phyloP scores from a whole-genome alignment of 2,113 vertebrate genomes.

The Natator depressus region DNA sequence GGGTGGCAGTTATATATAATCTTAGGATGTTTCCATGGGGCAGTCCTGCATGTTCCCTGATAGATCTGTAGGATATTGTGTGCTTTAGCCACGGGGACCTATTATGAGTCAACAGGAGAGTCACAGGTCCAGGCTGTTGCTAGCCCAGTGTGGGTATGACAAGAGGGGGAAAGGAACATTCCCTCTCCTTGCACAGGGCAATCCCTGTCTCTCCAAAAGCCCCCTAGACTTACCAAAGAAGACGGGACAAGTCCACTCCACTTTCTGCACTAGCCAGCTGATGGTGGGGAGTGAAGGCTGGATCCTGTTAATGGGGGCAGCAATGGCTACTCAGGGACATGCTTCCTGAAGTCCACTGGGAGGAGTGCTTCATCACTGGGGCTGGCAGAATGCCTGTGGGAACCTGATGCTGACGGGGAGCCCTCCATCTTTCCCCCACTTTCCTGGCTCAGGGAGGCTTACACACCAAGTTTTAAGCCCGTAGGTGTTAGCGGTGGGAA shows the following conservation, averaged over 20 bases:
- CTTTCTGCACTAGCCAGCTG: background rate
- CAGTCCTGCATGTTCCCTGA: background rate
- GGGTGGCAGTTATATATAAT: background rate
- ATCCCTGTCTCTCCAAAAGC: background rate
- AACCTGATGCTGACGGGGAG: background rate
- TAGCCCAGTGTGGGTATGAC: background rate
- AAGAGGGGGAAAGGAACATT: fast-evolving
- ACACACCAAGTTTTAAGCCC: background rate
- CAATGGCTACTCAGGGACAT: background rate
- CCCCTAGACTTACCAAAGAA: background rate
- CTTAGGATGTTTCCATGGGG: background rate
- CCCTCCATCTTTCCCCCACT: background rate
- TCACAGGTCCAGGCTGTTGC: background rate
- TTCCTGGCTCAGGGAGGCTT: background rate
- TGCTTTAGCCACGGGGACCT: background rate
- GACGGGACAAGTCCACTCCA: background rate
- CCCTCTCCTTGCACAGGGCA: background rate
- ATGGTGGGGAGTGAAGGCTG: background rate
- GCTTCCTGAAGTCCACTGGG: background rate
- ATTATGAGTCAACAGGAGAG: background rate
- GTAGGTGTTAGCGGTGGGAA: background rate
- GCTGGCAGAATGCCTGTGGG: background rate
- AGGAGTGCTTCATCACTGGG: background rate
- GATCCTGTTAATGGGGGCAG: background rate
- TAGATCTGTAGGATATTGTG: background rate